phyloP scores from a whole-genome alignment of 2,888 invertebrate genomes.

The Agriopis marginaria region DNA sequence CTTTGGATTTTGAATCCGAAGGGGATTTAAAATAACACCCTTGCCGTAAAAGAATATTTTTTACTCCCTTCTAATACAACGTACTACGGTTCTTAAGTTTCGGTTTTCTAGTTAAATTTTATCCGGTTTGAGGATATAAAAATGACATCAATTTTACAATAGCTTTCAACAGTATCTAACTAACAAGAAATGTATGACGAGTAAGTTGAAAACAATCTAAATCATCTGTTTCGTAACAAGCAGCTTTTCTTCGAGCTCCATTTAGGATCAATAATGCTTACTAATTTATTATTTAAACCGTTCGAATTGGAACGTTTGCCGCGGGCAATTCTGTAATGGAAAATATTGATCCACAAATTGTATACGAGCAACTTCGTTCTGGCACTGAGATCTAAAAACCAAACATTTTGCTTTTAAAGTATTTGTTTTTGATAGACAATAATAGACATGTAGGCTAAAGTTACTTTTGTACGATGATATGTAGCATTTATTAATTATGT shows the following conservation, averaged over 20 bases:
- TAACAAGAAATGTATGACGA: background rate
- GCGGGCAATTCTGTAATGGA: conserved; percentile 49
- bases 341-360: conserved; percentile 55
- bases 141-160: too few species aligned
- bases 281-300: conserved; percentile 57
- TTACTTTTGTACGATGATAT: too few species aligned
- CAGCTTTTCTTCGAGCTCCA: conserved; percentile 5
- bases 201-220: conserved; percentile 1
- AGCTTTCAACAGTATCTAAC: too few species aligned
- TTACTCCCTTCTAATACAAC: too few species aligned
- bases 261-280: conserved; percentile 33
- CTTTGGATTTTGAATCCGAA: too few species aligned
- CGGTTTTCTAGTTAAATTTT: too few species aligned
- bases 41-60: too few species aligned
- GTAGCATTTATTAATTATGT: too few species aligned
- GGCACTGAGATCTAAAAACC: conserved; percentile 4
- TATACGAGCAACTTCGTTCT: conserved; percentile 18
- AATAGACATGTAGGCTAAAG: too few species aligned
- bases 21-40: too few species aligned
- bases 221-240: conserved; percentile 2
- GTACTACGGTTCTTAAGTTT: too few species aligned
- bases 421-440: background rate
- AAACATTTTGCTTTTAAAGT: background rate
- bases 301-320: conserved; percentile 51
- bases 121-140: too few species aligned